A percentile compares a stretch with the other conserved stretches of the same genome.
Evolutionary conservation across 2,113 vertebrate species (phyloP).

Genomic region (Trematomus loennbergii): DNA sequence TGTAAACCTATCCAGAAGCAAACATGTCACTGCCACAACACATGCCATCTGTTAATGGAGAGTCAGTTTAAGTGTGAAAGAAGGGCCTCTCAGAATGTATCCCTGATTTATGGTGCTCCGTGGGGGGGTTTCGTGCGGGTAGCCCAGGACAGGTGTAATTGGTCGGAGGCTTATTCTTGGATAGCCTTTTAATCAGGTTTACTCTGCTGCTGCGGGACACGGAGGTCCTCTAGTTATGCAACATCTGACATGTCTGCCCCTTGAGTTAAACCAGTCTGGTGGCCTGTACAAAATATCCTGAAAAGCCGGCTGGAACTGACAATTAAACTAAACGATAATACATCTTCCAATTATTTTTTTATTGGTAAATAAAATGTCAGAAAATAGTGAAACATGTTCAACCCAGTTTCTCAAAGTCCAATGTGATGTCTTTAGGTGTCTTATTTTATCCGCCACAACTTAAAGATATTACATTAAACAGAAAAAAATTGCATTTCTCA

Average conservation of each 20-base stretch:
- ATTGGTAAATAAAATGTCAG: too few relatives aligned
- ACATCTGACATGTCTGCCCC: not conserved
- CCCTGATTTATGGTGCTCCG: conserved; percentile 26
- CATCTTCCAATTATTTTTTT: too few relatives aligned
- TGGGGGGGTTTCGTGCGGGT: conserved; percentile 19
- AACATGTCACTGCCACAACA: not conserved
- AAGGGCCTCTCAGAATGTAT: conserved; percentile 11
- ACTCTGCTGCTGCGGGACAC: not conserved
- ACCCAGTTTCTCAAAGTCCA: too few relatives aligned
- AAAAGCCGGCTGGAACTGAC: too few relatives aligned
- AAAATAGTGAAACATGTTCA: too few relatives aligned
- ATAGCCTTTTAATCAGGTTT: conserved; percentile 52
- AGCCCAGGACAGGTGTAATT: conserved; percentile 51
- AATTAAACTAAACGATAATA: too few relatives aligned
- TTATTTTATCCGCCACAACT: too few relatives aligned
- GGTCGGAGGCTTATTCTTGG: conserved; percentile 33
- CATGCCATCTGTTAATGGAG: not conserved
- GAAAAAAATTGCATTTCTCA: too few relatives aligned
- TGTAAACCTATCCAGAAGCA: not conserved
- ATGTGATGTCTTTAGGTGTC: too few relatives aligned
- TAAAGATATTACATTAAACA: too few relatives aligned
- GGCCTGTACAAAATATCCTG: not conserved
- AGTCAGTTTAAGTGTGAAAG: not conserved
- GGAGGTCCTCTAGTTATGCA: not conserved
- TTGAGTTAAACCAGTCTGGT: not conserved